Percentiles rank a stretch among this genome's conserved stretches.
These are phyloP conservation scores for Julus scandinavius DNA, from an alignment of 2,888 invertebrate genomes.

Conservation along the genomic window DNA sequence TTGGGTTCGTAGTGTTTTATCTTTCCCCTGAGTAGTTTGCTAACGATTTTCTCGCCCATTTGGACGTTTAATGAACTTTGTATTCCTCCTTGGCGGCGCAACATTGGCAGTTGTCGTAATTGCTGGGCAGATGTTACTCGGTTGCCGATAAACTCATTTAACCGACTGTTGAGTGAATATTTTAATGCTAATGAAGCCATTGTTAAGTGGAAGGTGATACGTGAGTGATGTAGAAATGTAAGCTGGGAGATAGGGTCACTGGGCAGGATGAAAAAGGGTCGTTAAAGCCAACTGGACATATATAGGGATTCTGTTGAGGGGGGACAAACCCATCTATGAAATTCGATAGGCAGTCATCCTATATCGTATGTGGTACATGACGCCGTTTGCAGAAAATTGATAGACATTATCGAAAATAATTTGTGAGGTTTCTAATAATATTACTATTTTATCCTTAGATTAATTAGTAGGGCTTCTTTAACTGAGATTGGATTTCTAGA, in stretches of 20 bases:
- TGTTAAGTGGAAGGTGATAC: constrained; percentile 15
- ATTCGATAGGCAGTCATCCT: neutral
- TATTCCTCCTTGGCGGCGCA: neutral
- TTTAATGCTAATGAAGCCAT: constrained; percentile 23
- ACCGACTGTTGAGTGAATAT: neutral
- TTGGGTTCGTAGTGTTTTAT: neutral
- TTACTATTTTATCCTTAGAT: neutral
- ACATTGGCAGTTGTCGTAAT: constrained; percentile 39
- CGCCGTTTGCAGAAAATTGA: neutral
- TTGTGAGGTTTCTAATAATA: neutral
- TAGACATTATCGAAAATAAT: neutral
- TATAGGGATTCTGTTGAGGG: neutral
- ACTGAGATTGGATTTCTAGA: neutral
- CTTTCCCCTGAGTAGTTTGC: constrained; percentile 12
- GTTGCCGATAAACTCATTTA: neutral
- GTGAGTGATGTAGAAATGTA: neutral
- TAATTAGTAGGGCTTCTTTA: neutral
- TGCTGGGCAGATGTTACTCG: constrained; percentile 26
- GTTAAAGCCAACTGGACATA: neutral
- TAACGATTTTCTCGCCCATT: constrained; percentile 15
- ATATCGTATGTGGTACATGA: no score
- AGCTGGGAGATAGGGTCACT: neutral
- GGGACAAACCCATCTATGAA: neutral
- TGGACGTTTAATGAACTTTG: constrained; percentile 27
- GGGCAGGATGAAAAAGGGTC: neutral